A percentile compares a stretch with the other conserved stretches of the same genome.
Conservation (phyloP, 2,797 vertebrate genomes). For the Macrochelys suwanniensis region DNA sequence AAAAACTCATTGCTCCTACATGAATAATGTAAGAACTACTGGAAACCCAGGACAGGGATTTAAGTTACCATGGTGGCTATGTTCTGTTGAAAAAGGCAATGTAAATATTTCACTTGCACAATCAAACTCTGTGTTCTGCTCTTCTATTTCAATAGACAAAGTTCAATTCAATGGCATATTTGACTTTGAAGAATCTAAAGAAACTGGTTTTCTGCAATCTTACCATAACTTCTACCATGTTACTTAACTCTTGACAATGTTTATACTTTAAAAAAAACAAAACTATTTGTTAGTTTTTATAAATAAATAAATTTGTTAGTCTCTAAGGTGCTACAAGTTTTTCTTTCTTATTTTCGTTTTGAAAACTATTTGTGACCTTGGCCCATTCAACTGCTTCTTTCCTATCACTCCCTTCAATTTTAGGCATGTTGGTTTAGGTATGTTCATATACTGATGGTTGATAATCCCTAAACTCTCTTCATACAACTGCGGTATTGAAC, state of each 20-base stretch:
- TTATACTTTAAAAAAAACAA: not conserved
- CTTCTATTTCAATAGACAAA: not conserved
- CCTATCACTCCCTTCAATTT: not conserved
- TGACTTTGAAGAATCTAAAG: not conserved
- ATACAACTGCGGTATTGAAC: not conserved
- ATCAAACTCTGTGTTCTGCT: not conserved
- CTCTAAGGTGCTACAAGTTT: too few species aligned
- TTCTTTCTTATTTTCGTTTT: too few species aligned
- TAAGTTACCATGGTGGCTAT: not conserved
- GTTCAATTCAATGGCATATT: not conserved
- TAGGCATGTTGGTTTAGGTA: accelerated
- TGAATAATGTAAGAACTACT: not conserved
- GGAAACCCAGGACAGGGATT: not conserved
- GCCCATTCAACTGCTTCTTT: not conserved
- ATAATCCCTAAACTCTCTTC: not conserved
- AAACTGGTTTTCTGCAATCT: not conserved
- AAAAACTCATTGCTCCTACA: not conserved
- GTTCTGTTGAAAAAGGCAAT: not conserved
- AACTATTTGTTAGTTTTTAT: too few species aligned
- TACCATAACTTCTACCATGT: not conserved
- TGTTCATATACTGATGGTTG: accelerated
- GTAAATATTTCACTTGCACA: not conserved
- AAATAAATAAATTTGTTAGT: too few species aligned
- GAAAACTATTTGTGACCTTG: not conserved
- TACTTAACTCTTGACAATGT: accelerated